Evolutionary conservation across 2,888 invertebrate genomes (phyloP), one percentile per base, ranked within the genome.

Genomic region (Melieria crassipennis): DNA sequence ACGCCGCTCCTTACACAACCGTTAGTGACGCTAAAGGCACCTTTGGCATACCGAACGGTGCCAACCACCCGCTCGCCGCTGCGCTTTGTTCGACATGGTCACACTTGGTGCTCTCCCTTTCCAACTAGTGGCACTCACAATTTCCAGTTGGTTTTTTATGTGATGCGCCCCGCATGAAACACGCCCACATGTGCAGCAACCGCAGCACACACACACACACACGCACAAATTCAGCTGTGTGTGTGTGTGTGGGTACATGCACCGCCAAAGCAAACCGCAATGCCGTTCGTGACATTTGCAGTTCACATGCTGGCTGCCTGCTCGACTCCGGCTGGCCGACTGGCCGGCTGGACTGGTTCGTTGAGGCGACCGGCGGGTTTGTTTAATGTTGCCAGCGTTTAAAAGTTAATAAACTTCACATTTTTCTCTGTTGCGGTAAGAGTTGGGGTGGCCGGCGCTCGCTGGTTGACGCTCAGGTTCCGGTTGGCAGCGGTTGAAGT

Each of bases 331-430:
- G 2, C 7, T 60, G 16, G 11, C 4, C 30, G 13, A 30, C 42
- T 42, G 60, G 11, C 7, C 6, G 45, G 43, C 60, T 60, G 4
- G 4, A n/a, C 13, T 61, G 13, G 9, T 42, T 30, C 11, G 9
- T 6, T 16, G 42, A 42, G 30, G 2, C 30, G 3, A 50, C 50
- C 55, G 50, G 46, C 46, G 30, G 9, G 61, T 72, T 70, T 70
- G 71, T 71, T 74, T 68, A 74, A 74, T 72, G 70, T 68, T 67
- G 64, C 64, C 30, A 66, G 72, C 72, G 61, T 72, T 72, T 72
- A 68, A 72, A 72, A 69, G 72, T 74, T 74, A 65, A 71, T 74
- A 72, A 72, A 71, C 64, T 65, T 62, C 48, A 50, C 64, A 65
- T 66, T 13, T 45, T 50, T 13, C 43, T 43, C 60, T 9, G 30